phyloP scores from a whole-genome alignment of 2,113 vertebrate genomes.

The Hydrochoerus hydrochaeris region DNA sequence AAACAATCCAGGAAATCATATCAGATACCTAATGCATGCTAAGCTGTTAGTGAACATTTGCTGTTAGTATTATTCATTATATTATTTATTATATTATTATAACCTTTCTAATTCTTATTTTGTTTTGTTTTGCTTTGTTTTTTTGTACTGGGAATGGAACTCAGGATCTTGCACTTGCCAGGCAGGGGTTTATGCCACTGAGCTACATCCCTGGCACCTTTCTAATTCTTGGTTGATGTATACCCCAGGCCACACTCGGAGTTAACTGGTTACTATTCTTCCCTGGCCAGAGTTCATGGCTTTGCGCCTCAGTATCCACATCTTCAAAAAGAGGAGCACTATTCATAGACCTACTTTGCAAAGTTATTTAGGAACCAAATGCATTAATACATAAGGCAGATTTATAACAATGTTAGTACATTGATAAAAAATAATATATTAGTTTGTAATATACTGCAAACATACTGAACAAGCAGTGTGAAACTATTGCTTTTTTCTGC shows the following conservation, averaged over 20 bases:
- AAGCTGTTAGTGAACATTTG: neutral
- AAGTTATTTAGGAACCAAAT: neutral
- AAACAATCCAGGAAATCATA: neutral
- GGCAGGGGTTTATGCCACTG: no score
- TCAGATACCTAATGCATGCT: neutral
- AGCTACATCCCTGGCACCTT: no score
- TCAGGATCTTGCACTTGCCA: no score
- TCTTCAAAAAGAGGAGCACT: neutral
- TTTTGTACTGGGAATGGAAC: no score
- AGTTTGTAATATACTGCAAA: neutral
- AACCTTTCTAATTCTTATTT: neutral
- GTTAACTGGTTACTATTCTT: neutral
- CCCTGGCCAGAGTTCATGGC: neutral
- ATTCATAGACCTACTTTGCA: neutral
- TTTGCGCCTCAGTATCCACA: neutral
- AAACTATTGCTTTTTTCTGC: neutral
- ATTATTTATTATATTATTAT: neutral
- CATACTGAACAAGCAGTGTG: neutral
- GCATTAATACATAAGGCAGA: neutral
- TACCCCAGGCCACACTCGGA: neutral
- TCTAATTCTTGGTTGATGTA: neutral
- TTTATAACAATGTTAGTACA: neutral
- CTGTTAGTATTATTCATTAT: neutral
- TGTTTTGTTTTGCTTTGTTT: no score
- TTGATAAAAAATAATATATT: neutral